Evolutionary conservation across 1,140 invertebrate genomes (phyloP).

Genomic region (Marisa cornuarietis): DNA sequence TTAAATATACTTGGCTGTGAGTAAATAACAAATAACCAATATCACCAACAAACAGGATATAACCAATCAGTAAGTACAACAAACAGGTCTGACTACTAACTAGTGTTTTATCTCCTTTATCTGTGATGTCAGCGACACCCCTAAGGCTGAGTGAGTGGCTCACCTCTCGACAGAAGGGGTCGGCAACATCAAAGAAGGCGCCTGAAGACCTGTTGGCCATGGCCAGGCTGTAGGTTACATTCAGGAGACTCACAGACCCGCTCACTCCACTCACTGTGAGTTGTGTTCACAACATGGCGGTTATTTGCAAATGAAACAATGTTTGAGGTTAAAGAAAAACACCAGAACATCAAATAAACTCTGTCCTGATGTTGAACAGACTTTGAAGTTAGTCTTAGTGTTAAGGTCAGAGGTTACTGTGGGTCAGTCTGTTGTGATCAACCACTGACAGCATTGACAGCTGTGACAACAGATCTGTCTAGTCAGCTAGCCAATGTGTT

Average conservation of each 20-base stretch:
- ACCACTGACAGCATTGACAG: too few relatives aligned
- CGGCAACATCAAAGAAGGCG: slow-evolving; percentile 25
- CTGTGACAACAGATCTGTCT: too few relatives aligned
- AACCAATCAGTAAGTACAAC: too few relatives aligned
- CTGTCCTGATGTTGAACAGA: not conserved
- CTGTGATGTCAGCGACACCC: not conserved
- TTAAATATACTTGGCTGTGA: too few relatives aligned
- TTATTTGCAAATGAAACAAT: not conserved
- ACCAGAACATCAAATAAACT: not conserved
- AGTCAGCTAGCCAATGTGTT: too few relatives aligned
- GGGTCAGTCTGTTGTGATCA: not conserved
- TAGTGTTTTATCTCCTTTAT: not conserved
- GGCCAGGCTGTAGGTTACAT: slow-evolving; percentile 25
- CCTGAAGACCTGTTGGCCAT: slow-evolving; percentile 27
- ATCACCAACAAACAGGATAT: too few relatives aligned
- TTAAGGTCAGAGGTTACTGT: not conserved
- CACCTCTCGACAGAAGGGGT: slow-evolving; percentile 31
- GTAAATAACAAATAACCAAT: too few relatives aligned
- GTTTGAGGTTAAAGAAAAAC: not conserved
- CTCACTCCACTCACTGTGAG: slow-evolving; percentile 1
- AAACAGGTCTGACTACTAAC: too few relatives aligned
- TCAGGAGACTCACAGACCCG: slow-evolving; percentile 25
- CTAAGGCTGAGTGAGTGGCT: too few relatives aligned
- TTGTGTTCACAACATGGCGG: not conserved
- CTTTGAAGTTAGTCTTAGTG: not conserved